These are phyloP conservation scores for Amphiura filiformis DNA, from an alignment of 35 echinoderm and acorn worm species.

Conservation along the genomic window DNA sequence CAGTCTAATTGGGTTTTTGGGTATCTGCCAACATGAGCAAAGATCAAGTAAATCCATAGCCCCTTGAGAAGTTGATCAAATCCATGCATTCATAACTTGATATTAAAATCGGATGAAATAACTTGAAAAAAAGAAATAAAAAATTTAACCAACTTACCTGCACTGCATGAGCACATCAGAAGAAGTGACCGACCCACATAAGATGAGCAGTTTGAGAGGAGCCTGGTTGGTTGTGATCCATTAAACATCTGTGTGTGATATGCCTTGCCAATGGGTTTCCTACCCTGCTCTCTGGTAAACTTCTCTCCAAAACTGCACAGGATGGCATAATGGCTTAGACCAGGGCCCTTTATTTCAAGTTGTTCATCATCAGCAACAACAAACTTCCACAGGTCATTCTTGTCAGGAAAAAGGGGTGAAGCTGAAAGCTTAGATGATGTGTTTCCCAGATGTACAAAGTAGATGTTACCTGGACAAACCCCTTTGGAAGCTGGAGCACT, in stretches of 20 bases:
- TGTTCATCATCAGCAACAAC: neutral
- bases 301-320: slow-evolving; percentile 31
- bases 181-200: neutral
- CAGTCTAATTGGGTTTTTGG: too few species aligned
- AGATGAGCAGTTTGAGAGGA: slow-evolving; percentile 22
- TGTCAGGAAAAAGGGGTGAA: neutral
- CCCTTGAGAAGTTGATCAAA: too few species aligned
- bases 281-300: neutral
- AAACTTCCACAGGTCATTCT: slow-evolving; percentile 45
- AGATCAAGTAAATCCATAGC: too few species aligned
- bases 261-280: slow-evolving; percentile 42
- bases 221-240: slow-evolving; percentile 43
- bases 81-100: too few species aligned
- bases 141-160: too few species aligned
- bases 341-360: slow-evolving; percentile 40
- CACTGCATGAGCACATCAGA: neutral
- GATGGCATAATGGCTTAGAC: slow-evolving; percentile 45
- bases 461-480: neutral
- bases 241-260: slow-evolving; percentile 57
- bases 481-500: too few species aligned
- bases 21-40: too few species aligned
- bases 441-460: neutral
- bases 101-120: too few species aligned
- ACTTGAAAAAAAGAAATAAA: too few species aligned
- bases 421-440: neutral